Conservation (phyloP, 2,888 invertebrate genomes). For the Dendrolimus pini region DNA sequence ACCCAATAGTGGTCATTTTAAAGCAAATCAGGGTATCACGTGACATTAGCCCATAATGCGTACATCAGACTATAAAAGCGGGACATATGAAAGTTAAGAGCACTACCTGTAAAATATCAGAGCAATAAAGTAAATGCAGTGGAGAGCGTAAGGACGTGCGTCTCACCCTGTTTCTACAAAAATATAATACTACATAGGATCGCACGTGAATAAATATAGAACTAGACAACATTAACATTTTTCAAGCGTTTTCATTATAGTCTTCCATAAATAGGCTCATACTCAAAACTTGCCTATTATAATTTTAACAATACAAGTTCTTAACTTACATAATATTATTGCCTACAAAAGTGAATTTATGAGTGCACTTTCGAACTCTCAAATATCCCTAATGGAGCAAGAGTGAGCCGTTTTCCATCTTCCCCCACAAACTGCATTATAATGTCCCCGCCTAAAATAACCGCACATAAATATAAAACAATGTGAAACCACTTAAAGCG, state of each 20-base stretch:
- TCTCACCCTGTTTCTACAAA: conserved; percentile 26
- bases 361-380: conserved; percentile 73
- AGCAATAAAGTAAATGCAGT: conserved; percentile 74
- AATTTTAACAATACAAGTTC: conserved; percentile 44
- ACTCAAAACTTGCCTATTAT: conserved; percentile 3
- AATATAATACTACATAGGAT: conserved; percentile 10
- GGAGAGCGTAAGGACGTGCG: conserved; percentile 57
- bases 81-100: conserved; percentile 71
- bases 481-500: conserved; percentile 78
- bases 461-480: conserved; percentile 76
- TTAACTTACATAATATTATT: conserved; percentile 61
- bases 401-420: conserved; percentile 71
- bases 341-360: conserved; percentile 71
- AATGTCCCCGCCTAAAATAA: conserved; percentile 73
- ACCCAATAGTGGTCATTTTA: conserved; percentile 14
- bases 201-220: not conserved
- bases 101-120: conserved; percentile 74
- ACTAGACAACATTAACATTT: not conserved
- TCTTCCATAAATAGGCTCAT: not conserved
- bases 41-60: conserved; percentile 69
- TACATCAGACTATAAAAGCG: conserved; percentile 67
- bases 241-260: not conserved
- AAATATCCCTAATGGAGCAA: conserved; percentile 74
- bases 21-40: conserved; percentile 54
- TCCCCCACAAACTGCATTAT: conserved; percentile 76